phyloP scores from a whole-genome alignment of 2,113 vertebrate species.

The Conger conger region DNA sequence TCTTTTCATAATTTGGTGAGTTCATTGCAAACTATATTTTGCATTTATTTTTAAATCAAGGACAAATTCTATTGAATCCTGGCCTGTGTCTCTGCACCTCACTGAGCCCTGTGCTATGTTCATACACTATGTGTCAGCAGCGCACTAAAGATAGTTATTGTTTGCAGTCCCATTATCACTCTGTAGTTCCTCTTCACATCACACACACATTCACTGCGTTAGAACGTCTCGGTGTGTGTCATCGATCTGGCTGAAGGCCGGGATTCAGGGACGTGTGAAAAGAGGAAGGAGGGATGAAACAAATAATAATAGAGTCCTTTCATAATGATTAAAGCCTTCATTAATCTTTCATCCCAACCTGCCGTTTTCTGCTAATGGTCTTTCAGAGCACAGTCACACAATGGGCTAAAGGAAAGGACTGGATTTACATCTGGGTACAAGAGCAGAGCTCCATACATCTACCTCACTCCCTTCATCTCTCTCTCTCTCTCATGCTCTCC shows the following conservation, averaged over 20 bases:
- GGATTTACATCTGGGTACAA: conserved; percentile 76
- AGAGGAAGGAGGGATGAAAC: conserved; percentile 60
- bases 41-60: background rate
- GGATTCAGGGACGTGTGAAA: conserved; percentile 36
- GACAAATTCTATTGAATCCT: background rate
- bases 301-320: conserved; percentile 85
- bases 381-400: conserved; percentile 91
- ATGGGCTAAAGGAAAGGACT: conserved; percentile 78
- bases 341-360: conserved; percentile 99
- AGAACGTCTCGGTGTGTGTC: conserved; percentile 20
- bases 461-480: conserved; percentile 32
- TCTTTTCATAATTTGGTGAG: background rate
- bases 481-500: background rate
- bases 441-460: conserved; percentile 68
- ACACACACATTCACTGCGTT: conserved; percentile 52
- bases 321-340: conserved; percentile 96
- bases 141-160: conserved; percentile 30
- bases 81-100: background rate
- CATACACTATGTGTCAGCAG: background rate
- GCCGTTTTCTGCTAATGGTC: conserved; percentile 95
- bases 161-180: conserved; percentile 47
- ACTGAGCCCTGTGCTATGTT: background rate
- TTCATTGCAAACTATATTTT: background rate
- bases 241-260: conserved; percentile 30
- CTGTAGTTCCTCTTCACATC: conserved; percentile 53